Percentiles rank a stretch among this genome's conserved stretches.
Evolutionary conservation across 2,113 vertebrate species (phyloP).

Genomic region (Neolamprologus falcicula): DNA sequence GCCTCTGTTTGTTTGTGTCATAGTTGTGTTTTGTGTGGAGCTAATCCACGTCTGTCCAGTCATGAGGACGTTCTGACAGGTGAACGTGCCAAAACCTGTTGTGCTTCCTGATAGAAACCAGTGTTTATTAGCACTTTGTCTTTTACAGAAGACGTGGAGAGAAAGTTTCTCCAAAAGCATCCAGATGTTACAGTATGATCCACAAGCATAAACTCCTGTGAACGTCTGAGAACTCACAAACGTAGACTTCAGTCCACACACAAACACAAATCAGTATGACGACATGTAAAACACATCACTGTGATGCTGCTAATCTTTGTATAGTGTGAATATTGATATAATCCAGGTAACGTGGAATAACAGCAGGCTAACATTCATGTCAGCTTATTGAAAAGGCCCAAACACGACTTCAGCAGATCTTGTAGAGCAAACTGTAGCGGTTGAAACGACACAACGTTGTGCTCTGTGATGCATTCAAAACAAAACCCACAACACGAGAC

Average conservation of each 20-base stretch:
- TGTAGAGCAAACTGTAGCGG: background rate
- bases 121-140: background rate
- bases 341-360: background rate
- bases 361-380: background rate
- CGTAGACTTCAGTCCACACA: background rate
- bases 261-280: background rate
- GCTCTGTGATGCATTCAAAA: background rate
- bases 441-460: background rate
- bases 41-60: background rate
- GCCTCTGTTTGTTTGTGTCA: background rate
- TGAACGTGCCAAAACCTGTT: conserved; percentile 9
- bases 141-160: background rate
- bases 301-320: background rate
- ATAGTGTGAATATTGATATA: background rate
- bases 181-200: background rate
- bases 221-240: background rate
- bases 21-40: background rate
- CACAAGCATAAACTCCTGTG: background rate
- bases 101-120: conserved; percentile 4
- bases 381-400: background rate
- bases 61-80: conserved; percentile 32
- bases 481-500: background rate
- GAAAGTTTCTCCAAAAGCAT: background rate
- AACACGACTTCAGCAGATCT: background rate
- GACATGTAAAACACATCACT: background rate